Conservation (phyloP, 1,140 invertebrate genomes). For the Cyclina sinensis region DNA sequence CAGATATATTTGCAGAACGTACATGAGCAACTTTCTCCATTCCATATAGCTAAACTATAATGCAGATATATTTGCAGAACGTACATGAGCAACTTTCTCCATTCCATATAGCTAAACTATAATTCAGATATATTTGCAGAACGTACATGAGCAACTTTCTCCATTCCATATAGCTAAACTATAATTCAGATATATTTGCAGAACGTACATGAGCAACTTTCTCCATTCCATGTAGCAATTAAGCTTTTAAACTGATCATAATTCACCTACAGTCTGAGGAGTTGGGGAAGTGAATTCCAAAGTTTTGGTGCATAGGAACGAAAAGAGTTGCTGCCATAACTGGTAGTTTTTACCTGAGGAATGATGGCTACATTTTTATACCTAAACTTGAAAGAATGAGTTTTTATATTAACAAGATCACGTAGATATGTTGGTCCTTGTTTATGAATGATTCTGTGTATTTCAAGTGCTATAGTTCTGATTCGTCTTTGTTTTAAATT, state of each 20-base stretch:
- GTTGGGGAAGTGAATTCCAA: slow-evolving; percentile 30
- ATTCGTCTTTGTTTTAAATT: slow-evolving; percentile 34
- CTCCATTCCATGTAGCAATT: background rate
- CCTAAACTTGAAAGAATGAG: slow-evolving; percentile 5
- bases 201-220: background rate
- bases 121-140: no score
- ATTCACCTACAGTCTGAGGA: background rate
- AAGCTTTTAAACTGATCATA: background rate
- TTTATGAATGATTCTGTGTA: slow-evolving; percentile 32
- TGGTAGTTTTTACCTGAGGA: slow-evolving; percentile 42
- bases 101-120: no score
- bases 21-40: no score
- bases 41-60: no score
- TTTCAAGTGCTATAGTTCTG: slow-evolving; percentile 16
- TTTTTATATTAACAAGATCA: background rate
- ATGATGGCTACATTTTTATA: slow-evolving; percentile 7
- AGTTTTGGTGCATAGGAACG: slow-evolving; percentile 1
- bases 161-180: no score
- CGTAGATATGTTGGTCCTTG: background rate
- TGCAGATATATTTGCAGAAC: no score
- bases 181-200: background rate
- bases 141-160: no score
- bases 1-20: no score
- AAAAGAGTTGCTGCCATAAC: slow-evolving; percentile 44
- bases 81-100: no score